phyloP scores from a whole-genome alignment of 2,113 vertebrate species.

The Amazona guildingii region DNA sequence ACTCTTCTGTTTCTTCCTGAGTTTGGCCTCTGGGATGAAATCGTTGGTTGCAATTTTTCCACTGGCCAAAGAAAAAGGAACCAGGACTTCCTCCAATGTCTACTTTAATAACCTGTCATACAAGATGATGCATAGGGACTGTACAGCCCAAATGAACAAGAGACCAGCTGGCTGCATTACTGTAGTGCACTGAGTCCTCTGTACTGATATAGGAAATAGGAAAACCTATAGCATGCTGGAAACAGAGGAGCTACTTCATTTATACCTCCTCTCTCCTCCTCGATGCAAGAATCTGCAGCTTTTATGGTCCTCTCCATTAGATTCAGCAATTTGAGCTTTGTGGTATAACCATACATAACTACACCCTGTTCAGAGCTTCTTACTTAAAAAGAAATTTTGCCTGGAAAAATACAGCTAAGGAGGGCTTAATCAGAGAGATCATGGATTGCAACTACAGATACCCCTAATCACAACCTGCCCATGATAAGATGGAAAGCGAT shows the following conservation, averaged over 20 bases:
- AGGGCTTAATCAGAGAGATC: neutral
- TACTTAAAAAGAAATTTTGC: neutral
- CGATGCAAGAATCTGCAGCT: neutral
- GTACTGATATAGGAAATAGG: neutral
- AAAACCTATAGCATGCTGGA: neutral
- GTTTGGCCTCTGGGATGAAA: neutral
- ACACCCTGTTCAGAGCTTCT: neutral
- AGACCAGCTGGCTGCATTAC: neutral
- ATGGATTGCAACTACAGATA: neutral
- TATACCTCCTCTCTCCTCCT: neutral
- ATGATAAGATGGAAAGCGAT: neutral
- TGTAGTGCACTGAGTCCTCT: fast-evolving
- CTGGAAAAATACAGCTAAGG: neutral
- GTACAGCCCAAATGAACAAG: neutral
- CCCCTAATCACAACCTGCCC: neutral
- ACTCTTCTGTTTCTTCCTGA: neutral
- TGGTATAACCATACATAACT: neutral
- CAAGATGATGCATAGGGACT: neutral
- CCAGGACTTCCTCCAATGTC: neutral
- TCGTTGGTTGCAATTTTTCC: neutral
- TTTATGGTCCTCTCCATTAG: neutral
- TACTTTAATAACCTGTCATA: neutral
- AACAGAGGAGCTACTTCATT: neutral
- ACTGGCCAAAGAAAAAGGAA: neutral
- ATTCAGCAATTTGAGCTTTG: neutral